phyloP scores from a whole-genome alignment of 2,797 vertebrate species.

The Nyctalus aviator region DNA sequence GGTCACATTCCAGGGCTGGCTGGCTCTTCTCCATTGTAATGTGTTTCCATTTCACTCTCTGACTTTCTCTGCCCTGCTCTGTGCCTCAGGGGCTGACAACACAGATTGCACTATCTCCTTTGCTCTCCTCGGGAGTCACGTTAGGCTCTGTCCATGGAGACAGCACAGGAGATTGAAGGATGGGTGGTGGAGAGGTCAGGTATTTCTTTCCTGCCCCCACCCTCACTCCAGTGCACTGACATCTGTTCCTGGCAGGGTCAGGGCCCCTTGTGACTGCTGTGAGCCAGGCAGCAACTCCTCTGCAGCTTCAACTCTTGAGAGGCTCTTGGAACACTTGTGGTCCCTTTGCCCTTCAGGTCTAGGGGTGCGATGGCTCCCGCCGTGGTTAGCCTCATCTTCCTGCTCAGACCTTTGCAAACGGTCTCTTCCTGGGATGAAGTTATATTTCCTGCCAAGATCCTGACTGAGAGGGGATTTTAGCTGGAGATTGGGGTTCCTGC shows the following conservation, averaged over 20 bases:
- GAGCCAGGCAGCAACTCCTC: background rate
- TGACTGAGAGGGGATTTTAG: background rate
- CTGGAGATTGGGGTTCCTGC: background rate
- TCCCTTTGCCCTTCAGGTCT: background rate
- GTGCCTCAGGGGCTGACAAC: background rate
- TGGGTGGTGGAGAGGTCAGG: background rate
- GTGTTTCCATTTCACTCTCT: background rate
- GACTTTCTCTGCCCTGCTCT: background rate
- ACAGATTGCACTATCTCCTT: background rate
- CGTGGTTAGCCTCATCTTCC: background rate
- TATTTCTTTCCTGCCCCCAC: background rate
- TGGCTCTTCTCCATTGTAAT: background rate
- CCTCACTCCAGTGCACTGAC: background rate
- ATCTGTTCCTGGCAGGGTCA: background rate
- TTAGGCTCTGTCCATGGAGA: background rate
- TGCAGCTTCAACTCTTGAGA: background rate
- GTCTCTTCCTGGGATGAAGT: background rate
- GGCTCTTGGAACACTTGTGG: background rate
- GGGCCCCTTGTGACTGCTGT: background rate
- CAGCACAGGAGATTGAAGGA: background rate
- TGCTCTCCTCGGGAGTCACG: background rate
- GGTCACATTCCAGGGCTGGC: background rate
- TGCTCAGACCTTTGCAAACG: background rate
- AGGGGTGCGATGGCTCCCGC: background rate
- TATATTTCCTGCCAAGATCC: background rate